These are phyloP conservation scores for Lampris incognitus DNA, from an alignment of 2,113 vertebrate genomes.

Conservation along the genomic window DNA sequence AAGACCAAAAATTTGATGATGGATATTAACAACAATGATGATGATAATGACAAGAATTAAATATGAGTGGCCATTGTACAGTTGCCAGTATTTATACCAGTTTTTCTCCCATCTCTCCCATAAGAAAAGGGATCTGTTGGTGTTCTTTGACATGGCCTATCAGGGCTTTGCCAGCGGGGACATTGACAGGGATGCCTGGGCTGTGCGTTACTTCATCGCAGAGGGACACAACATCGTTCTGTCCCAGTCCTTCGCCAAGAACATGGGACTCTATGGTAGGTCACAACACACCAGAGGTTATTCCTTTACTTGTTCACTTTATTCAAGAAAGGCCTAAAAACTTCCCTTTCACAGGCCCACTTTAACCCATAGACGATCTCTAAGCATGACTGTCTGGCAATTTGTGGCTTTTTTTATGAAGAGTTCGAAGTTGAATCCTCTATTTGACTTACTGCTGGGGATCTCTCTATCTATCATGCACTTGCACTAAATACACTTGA, in stretches of 20 bases:
- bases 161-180: slow-evolving; percentile 98
- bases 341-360: no score
- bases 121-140: slow-evolving; percentile 93
- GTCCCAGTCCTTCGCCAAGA: slow-evolving; percentile 97
- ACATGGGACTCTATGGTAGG: slow-evolving; percentile 99
- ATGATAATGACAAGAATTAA: no score
- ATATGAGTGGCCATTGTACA: no score
- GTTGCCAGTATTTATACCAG: no score
- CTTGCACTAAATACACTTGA: no score
- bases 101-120: background rate
- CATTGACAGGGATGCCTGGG: slow-evolving; percentile 94
- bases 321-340: no score
- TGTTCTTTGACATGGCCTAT: slow-evolving; percentile 99
- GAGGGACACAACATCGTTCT: slow-evolving; percentile 92
- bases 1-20: background rate
- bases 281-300: background rate
- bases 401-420: no score
- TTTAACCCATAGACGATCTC: background rate
- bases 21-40: no score
- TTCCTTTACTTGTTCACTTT: background rate
- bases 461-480: no score
- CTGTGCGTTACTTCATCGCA: slow-evolving; percentile 94
- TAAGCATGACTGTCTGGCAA: no score
- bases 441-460: no score
- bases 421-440: no score